A percentile compares a stretch with the other conserved stretches of the same genome.
These are phyloP conservation scores for Miichthys miiuy DNA, from an alignment of 2,797 vertebrate species.

Conservation along the genomic window DNA sequence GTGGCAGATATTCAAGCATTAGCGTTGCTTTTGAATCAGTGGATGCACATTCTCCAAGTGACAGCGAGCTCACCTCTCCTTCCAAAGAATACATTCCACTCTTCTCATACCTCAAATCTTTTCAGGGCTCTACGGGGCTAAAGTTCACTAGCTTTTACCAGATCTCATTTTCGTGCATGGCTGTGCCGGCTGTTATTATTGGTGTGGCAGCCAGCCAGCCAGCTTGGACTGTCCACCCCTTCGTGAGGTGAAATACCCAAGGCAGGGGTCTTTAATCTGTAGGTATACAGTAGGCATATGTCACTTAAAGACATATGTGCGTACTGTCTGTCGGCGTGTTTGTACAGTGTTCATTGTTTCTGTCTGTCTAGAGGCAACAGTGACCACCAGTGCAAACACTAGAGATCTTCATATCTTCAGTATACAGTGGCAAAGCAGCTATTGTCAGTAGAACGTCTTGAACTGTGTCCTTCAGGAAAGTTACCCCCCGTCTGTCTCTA, in stretches of 20 bases:
- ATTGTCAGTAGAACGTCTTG: slow-evolving; percentile 39
- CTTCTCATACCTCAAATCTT: slow-evolving; percentile 71
- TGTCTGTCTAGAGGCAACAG: slow-evolving; percentile 26
- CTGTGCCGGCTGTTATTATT: slow-evolving; percentile 79
- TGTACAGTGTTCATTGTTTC: slow-evolving; percentile 29
- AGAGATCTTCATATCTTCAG: slow-evolving; percentile 20
- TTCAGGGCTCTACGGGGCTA: slow-evolving; percentile 54
- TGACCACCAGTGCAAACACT: slow-evolving; percentile 34
- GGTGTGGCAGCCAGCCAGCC: slow-evolving; percentile 66
- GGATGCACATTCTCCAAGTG: slow-evolving; percentile 57
- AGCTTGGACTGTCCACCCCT: slow-evolving; percentile 37
- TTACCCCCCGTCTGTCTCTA: slow-evolving; percentile 51
- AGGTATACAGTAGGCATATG: slow-evolving; percentile 30
- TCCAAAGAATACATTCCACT: slow-evolving; percentile 80
- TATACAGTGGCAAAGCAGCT: slow-evolving; percentile 17
- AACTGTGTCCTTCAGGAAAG: slow-evolving; percentile 47
- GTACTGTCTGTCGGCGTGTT: slow-evolving; percentile 10
- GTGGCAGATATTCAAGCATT: slow-evolving; percentile 34
- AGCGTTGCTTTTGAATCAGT: slow-evolving; percentile 52
- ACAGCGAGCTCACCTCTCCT: slow-evolving; percentile 58
- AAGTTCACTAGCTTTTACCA: slow-evolving; percentile 63
- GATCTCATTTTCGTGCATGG: slow-evolving; percentile 76
- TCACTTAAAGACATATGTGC: slow-evolving; percentile 11
- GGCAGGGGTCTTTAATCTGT: slow-evolving; percentile 49
- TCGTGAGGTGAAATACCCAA: slow-evolving; percentile 42